Conservation (phyloP, 2,888 invertebrate species). For the Tridacna gigas region DNA sequence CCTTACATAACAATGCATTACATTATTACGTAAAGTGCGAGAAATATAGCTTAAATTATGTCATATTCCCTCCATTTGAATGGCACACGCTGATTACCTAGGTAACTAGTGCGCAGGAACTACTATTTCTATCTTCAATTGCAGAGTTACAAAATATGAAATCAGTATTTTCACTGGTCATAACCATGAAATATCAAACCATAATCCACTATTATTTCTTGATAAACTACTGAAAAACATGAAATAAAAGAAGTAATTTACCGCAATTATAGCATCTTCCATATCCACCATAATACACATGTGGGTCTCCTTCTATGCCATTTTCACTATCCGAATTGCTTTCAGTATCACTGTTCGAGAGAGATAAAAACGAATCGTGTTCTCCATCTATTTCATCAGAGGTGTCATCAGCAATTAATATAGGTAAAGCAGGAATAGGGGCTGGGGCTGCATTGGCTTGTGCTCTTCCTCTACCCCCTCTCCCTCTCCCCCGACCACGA, state of each 20-base stretch:
- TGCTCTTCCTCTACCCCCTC: conserved; percentile 50
- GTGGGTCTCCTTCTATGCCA: conserved; percentile 75
- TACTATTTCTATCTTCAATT: too few relatives aligned
- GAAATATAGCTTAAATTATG: too few relatives aligned
- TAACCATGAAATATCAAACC: too few relatives aligned
- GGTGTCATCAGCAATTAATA: conserved; percentile 47
- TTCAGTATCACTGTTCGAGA: conserved; percentile 35
- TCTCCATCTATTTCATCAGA: conserved; percentile 42
- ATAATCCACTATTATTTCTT: too few relatives aligned
- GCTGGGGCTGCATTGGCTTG: conserved; percentile 31
- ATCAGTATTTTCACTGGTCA: too few relatives aligned
- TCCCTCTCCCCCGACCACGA: conserved; percentile 59
- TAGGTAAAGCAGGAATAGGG: conserved; percentile 40
- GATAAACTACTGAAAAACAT: too few relatives aligned
- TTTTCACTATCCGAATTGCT: conserved; percentile 44
- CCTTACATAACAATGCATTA: too few relatives aligned
- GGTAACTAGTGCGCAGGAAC: too few relatives aligned
- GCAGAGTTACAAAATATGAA: too few relatives aligned
- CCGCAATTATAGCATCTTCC: conserved; percentile 88
- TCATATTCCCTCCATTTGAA: too few relatives aligned
- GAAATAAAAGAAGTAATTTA: conserved; percentile 43
- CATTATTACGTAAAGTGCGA: too few relatives aligned
- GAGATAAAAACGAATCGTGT: conserved; percentile 22
- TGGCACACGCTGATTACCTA: too few relatives aligned
- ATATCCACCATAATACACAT: conserved; percentile 88